A percentile compares a stretch with the other conserved stretches of the same genome.
Evolutionary conservation across 2,797 vertebrate genomes (phyloP).

Genomic region (Peromyscus aztecus): DNA sequence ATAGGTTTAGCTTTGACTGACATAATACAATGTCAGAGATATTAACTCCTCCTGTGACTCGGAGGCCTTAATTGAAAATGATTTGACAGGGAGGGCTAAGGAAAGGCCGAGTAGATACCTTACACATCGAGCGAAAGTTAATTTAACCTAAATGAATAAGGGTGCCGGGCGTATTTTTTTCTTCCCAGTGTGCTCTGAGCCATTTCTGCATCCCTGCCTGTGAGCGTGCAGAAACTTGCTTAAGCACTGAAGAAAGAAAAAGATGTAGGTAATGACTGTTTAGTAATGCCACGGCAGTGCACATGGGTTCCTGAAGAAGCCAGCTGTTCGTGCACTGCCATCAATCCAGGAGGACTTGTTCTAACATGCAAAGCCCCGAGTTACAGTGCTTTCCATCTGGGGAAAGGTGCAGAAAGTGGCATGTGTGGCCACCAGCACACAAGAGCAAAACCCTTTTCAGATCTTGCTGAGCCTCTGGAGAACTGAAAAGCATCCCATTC

Average conservation of each 20-base stretch:
- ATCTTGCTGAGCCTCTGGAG: constrained; percentile 68
- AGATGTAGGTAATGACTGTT: constrained; percentile 57
- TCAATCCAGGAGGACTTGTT: constrained; percentile 56
- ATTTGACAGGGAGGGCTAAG: background rate
- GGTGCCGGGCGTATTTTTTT: constrained; percentile 35
- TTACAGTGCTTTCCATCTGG: constrained; percentile 9
- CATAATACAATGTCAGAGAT: background rate
- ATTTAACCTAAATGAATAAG: constrained; percentile 68
- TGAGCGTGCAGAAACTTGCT: constrained; percentile 56
- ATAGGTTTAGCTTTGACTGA: constrained; percentile 52
- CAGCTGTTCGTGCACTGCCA: constrained; percentile 68
- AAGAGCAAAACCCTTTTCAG: constrained; percentile 72
- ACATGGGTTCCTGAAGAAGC: constrained; percentile 58
- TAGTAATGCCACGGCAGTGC: constrained; percentile 34
- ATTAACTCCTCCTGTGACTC: constrained; percentile 50
- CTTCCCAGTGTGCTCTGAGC: background rate
- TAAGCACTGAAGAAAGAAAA: constrained; percentile 49
- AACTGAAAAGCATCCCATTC: constrained; percentile 77
- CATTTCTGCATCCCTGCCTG: constrained; percentile 51
- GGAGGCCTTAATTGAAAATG: constrained; percentile 60
- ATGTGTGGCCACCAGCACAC: constrained; percentile 64
- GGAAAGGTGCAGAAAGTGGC: constrained; percentile 63
- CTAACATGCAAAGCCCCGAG: constrained; percentile 51
- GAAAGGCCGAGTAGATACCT: background rate
- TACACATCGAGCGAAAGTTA: constrained; percentile 63